Evolutionary conservation across 1,140 invertebrate species (phyloP).

Genomic region (Nomia melanderi): DNA sequence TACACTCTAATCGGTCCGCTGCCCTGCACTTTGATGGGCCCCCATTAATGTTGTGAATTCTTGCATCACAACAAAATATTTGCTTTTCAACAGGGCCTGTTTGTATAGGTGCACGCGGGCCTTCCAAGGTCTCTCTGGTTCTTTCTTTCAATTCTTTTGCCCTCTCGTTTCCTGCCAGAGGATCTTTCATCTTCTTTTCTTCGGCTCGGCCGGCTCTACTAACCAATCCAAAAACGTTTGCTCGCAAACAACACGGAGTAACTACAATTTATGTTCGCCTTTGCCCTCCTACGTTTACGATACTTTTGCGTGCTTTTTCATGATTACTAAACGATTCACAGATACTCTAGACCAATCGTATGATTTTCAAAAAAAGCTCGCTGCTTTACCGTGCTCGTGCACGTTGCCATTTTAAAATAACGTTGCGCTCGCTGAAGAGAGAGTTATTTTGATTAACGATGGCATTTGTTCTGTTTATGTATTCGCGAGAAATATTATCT

Average conservation of each 20-base stretch:
- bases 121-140: slow-evolving; percentile 70
- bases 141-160: slow-evolving; percentile 65
- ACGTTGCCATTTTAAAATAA: too few relatives aligned
- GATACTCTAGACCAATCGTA: not conserved
- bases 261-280: slow-evolving; percentile 36
- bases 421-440: too few relatives aligned
- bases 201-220: slow-evolving; percentile 57
- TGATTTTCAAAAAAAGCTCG: not conserved
- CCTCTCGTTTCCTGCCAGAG: slow-evolving; percentile 64
- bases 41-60: slow-evolving; percentile 72
- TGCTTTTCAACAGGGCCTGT: slow-evolving; percentile 72
- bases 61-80: slow-evolving; percentile 79
- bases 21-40: slow-evolving; percentile 5
- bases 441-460: too few relatives aligned
- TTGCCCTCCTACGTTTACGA: not conserved
- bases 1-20: slow-evolving; percentile 16
- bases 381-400: not conserved
- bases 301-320: not conserved
- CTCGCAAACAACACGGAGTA: slow-evolving; percentile 73
- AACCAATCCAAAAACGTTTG: slow-evolving; percentile 71
- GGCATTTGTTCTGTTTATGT: too few relatives aligned
- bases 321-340: not conserved
- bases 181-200: slow-evolving; percentile 70
- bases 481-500: too few relatives aligned
- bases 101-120: slow-evolving; percentile 74